Percentiles rank a stretch among this genome's conserved stretches.
Evolutionary conservation across 2,797 vertebrate genomes (phyloP).

Genomic region (Sibirionetta formosa): DNA sequence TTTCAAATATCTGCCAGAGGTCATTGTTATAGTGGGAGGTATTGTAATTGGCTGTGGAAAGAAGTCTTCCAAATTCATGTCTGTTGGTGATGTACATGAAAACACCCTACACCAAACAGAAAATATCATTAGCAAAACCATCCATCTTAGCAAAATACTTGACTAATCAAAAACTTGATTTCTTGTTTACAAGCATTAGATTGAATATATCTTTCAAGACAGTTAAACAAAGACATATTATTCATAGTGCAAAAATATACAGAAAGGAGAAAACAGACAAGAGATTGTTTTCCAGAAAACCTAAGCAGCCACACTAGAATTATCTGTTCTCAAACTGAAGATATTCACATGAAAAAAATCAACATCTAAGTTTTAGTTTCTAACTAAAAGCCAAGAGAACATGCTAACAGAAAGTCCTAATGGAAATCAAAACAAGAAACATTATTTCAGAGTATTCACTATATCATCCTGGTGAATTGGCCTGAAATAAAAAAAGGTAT

Average conservation of each 20-base stretch:
- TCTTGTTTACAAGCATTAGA: background rate
- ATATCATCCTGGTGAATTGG: constrained; percentile 13
- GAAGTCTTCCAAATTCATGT: constrained; percentile 95
- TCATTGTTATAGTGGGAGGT: constrained; percentile 95
- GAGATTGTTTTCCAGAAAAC: background rate
- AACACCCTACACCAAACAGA: constrained; percentile 88
- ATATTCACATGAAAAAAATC: background rate
- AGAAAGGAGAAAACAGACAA: constrained; percentile 28
- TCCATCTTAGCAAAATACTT: background rate
- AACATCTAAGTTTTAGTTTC: background rate
- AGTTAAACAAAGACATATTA: background rate
- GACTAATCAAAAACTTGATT: background rate
- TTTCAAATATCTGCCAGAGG: constrained; percentile 99
- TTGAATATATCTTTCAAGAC: background rate
- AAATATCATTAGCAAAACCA: constrained; percentile 55
- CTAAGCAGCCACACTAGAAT: background rate
- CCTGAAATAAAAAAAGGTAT: constrained; percentile 62
- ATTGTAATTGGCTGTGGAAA: constrained; percentile 97
- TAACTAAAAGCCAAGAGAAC: background rate
- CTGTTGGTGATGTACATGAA: constrained; percentile 99
- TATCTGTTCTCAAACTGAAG: background rate
- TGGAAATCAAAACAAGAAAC: constrained; percentile 36
- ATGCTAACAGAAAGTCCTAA: background rate
- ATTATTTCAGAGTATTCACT: constrained; percentile 42
- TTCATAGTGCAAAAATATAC: background rate